These are phyloP conservation scores for Poliocrania exsul DNA, from an alignment of 2,797 vertebrate species.

Conservation along the genomic window DNA sequence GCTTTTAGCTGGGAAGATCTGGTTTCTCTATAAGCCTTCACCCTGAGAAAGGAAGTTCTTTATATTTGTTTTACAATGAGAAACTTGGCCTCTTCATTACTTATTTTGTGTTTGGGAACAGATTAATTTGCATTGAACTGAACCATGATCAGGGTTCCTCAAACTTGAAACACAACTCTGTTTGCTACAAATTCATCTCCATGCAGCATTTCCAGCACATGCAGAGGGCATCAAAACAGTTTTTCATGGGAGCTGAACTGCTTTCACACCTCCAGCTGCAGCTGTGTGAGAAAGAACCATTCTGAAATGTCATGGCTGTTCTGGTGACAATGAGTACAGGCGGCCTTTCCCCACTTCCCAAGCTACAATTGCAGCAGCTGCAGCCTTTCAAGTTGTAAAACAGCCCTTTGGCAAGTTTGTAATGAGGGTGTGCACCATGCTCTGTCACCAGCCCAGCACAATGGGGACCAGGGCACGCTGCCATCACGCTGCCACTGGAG, in stretches of 20 bases:
- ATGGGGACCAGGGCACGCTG: fast-evolving
- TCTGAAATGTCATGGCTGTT: background rate
- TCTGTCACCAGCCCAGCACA: background rate
- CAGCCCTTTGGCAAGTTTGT: background rate
- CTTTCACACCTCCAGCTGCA: background rate
- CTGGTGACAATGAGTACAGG: background rate
- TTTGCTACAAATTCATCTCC: background rate
- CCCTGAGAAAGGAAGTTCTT: background rate
- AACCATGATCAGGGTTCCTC: background rate
- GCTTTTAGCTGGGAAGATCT: background rate
- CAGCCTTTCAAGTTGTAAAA: background rate
- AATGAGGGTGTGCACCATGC: fast-evolving
- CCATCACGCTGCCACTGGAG: background rate
- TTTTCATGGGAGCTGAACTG: background rate
- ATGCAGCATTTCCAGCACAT: background rate
- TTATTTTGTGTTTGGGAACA: background rate
- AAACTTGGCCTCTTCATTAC: background rate
- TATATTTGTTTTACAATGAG: background rate
- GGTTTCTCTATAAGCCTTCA: background rate
- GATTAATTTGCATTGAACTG: background rate
- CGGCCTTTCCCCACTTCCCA: background rate
- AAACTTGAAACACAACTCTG: background rate
- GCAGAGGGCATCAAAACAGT: background rate
- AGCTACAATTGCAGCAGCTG: background rate
- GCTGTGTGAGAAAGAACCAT: background rate